Evolutionary conservation across 2,888 invertebrate genomes (phyloP), one percentile per base, ranked within the genome.

Genomic region (Conchocele bisecta): DNA sequence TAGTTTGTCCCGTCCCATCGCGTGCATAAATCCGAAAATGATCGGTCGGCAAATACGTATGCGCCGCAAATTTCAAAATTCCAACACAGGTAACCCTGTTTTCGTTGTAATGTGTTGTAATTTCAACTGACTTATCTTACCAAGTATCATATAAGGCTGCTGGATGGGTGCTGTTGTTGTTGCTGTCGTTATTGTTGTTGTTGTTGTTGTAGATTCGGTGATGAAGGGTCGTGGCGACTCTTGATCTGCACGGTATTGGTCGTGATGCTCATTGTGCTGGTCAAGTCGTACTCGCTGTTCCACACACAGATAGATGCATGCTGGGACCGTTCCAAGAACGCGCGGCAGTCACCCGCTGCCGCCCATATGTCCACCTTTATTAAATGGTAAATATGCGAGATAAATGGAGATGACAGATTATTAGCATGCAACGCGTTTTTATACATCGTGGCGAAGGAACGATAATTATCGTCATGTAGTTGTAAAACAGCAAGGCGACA

Each of bases 171-270:
- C 2, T 3, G 20, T 15, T 20, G 3, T 22, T 17, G 15, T 3
- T 20, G 9, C 3, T 6, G 15, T n/a, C 15, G 22, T 20, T 20
- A 22, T n/a, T 22, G 2, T 46, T n/a, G 15, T 20, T 17, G 3
- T 13, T 48, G 68, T 64, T 51, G 65, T 33, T 71, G 66, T 54
- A 76, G 75, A 73, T 84, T 84, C 59, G 83, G 83, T 1, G 83
- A 81, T 35, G 85, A 85, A 46, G 81, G 81, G 0, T 83, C 83
- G 2, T 67, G 77, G 59, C 67, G 85, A 5, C 56, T 85, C 13
- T 57, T 85, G 24, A 77, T 76, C 4, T 77, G 76, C 48, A 79
- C 83, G 4, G 37, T 83, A 4, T 58, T 83, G 20, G 81, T 74
- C 1, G 68, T 79, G 0, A 20, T 81, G 1, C 44, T 81, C 9